Evolutionary conservation across 2,888 invertebrate species (phyloP), one percentile per base, ranked within the genome.

Genomic region (Cantharis rufa): DNA sequence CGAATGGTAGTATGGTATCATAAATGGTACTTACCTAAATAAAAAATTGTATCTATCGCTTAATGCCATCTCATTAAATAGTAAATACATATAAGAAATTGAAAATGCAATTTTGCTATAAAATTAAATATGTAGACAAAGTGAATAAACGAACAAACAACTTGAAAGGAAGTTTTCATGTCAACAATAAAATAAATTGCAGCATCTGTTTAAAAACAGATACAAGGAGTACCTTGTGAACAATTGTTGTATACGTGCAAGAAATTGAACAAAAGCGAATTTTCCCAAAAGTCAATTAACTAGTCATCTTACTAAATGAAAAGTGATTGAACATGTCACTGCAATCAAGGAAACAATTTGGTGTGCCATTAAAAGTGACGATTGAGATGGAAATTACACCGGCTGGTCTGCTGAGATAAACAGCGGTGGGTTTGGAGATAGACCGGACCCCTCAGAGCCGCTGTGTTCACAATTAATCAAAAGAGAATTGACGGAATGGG

Each of bases 381-480:
- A 88, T 88, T 88, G 88, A 88, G 88, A 88, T 88, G 88, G 87
- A 88, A 88, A 88, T 88, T 88, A 85, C 87, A 80, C 84, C 84
- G 86, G 86, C 87, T 88, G 88, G 87, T 85, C 87, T 84, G 86
- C 83, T 83, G 86, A 88, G 88, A 88, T 88, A 88, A 88, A 87
- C 88, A 85, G 83, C 76, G 78, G 83, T 84, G 84, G 83, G 84
- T 83, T 80, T 80, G 82, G 83, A 83, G 84, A 83, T 83, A 84
- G 83, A 83, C 82, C 81, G 82, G 83, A 81, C 83, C 83, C 83
- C 83, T 82, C 82, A 75, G 81, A 80, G 81, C 78, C 82, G 82
- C 80, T 85, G 85, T 86, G 86, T 86, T 86, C 86, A 86, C 87
- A 87, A 88, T 88, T 87, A 88, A 88, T 88, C 87, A 87, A 87